Base-by-base conservation (phyloP, 2,888 invertebrate genomes). In the Dioctria rufipes region DNA sequence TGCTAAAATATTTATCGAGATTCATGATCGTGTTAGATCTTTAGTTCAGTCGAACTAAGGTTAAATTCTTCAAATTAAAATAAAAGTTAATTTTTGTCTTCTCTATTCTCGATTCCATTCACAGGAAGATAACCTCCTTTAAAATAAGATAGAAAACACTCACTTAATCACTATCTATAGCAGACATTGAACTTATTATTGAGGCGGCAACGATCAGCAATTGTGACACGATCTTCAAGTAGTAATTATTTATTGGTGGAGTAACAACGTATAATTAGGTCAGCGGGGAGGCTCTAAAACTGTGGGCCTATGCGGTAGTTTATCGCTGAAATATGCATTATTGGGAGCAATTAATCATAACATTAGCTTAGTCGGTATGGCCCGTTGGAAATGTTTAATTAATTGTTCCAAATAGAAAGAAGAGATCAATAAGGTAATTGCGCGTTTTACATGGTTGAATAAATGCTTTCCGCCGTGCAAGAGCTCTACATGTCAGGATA, bases 1-100 rank as follows among this genome's bases (percentile, higher is more conserved):
- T 37, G 5, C 11, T 25, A 51, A 69, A 69, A 69, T 9, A 51
- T 39, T 69, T 69, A 69, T 49, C 49, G 54, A 51, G 39, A 8
- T 54, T 51, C 69, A 69, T 69, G 69, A 69, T 69, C 69, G 49
- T 69, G 69, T 69, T 51, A 69, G 69, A 69, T 69, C 49, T 51
- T n/a, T 25, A 25, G 25, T 25, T 25, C 25, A 25, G 25, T 2
- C 25, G 25, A 25, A 11, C 51, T 69, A 51, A 69, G 69, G 69
- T 69, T 51, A 39, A 37, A 9, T 69, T 49, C 51, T 25, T 49
- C n/a, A 4, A 39, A 51, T 9, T 46, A 46, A 25, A 25, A 46
- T 1, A 46, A 46, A 42, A 46, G 67, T 25, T 25, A 42, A 43
- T 69, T 51, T 25, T 37, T 8, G 49, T 46, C 40, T n/a, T 25